Evolutionary conservation across 2,113 vertebrate species (phyloP).

Genomic region (Lepisosteus osseus): DNA sequence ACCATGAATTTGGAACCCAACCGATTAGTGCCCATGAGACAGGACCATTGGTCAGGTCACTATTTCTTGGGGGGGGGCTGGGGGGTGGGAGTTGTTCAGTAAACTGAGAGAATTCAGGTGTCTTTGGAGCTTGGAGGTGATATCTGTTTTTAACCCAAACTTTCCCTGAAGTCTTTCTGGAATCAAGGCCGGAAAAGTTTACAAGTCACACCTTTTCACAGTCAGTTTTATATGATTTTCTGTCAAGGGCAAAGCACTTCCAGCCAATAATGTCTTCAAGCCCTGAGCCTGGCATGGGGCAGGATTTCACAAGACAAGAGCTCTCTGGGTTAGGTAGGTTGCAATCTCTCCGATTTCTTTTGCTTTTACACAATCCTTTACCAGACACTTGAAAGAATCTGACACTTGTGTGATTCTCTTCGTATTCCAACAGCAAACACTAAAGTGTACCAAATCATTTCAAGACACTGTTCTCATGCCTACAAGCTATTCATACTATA

Average conservation of each 20-base stretch:
- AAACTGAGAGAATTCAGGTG: constrained; percentile 29
- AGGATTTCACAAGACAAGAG: constrained; percentile 61
- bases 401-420: background rate
- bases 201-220: constrained; percentile 48
- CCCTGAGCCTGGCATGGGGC: constrained; percentile 49
- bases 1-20: constrained; percentile 50
- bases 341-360: constrained; percentile 31
- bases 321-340: constrained; percentile 64
- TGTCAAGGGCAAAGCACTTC: constrained; percentile 45
- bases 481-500: too few species aligned
- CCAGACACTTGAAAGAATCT: background rate
- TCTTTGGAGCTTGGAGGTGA: constrained; percentile 61
- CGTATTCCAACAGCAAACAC: background rate
- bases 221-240: constrained; percentile 57
- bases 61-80: constrained; percentile 69
- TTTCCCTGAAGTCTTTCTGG: constrained; percentile 50
- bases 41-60: constrained; percentile 68
- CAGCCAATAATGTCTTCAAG: constrained; percentile 65
- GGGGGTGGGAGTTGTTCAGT: constrained; percentile 47
- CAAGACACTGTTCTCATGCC: too few species aligned
- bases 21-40: constrained; percentile 72
- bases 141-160: constrained; percentile 53
- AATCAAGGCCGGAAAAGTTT: constrained; percentile 56
- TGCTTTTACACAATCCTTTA: background rate
- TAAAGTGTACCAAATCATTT: too few species aligned